Evolutionary conservation across 1,140 invertebrate genomes (phyloP).

Genomic region (Bombus confusus): DNA sequence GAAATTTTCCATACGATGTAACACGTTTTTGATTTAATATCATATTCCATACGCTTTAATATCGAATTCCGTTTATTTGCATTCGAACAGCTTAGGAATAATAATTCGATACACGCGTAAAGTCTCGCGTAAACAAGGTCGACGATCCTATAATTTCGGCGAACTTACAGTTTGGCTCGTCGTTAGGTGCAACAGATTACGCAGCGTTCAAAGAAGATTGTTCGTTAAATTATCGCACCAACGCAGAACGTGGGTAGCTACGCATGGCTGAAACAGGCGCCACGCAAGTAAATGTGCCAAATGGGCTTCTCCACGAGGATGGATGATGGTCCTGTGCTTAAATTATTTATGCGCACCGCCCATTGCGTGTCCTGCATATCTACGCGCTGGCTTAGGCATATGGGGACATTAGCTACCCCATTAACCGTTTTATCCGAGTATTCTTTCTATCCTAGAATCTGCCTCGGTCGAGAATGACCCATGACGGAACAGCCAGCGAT

Average conservation of each 20-base stretch:
- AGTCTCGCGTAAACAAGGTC: no score
- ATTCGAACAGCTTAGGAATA: no score
- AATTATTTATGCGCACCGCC: slow-evolving; percentile 79
- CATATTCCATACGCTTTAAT: no score
- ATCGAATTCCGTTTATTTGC: no score
- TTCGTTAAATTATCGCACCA: slow-evolving; percentile 42
- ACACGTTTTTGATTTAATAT: no score
- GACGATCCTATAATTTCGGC: neutral
- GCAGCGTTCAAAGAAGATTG: neutral
- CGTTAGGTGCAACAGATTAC: neutral
- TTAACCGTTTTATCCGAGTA: slow-evolving; percentile 77
- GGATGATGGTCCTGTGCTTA: slow-evolving; percentile 68
- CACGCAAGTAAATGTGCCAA: slow-evolving; percentile 50
- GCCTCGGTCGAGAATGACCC: slow-evolving; percentile 29
- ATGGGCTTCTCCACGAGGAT: slow-evolving; percentile 65
- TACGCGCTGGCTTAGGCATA: slow-evolving; percentile 72
- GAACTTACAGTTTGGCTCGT: neutral
- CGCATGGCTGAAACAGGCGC: slow-evolving; percentile 55
- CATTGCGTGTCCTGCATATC: slow-evolving; percentile 73
- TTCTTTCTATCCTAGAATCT: slow-evolving; percentile 24
- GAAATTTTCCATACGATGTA: no score
- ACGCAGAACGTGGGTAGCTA: neutral
- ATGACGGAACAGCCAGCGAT: slow-evolving; percentile 24
- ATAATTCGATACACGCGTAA: no score
- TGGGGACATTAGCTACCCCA: slow-evolving; percentile 80